These are phyloP conservation scores for Rhinichthys osculus DNA, from an alignment of 2,797 vertebrate genomes.

Conservation along the genomic window DNA sequence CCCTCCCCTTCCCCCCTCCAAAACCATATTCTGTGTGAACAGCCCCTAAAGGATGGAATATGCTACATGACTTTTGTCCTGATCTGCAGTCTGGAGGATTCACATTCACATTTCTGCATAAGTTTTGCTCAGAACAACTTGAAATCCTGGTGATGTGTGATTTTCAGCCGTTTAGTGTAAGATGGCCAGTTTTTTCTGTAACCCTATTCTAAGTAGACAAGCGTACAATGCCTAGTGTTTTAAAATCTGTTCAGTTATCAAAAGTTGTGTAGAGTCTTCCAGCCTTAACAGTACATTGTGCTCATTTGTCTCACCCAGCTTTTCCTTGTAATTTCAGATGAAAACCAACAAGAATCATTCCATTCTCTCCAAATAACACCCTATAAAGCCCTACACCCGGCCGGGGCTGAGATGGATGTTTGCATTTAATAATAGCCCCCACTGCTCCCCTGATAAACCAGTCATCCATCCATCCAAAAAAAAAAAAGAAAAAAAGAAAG, in stretches of 20 bases:
- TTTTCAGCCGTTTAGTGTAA: neutral
- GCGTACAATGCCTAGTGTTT: neutral
- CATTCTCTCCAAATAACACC: constrained; percentile 40
- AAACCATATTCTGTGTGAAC: no score
- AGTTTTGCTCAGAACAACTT: constrained; percentile 7
- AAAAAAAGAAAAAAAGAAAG: constrained; percentile 28
- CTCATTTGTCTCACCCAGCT: neutral
- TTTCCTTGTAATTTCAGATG: constrained; percentile 14
- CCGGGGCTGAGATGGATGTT: constrained; percentile 60
- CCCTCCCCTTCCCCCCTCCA: no score
- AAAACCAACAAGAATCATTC: constrained; percentile 34
- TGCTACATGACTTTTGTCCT: no score
- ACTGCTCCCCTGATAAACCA: constrained; percentile 62
- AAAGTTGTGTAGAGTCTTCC: neutral
- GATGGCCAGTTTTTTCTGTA: neutral
- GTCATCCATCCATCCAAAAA: constrained; percentile 53
- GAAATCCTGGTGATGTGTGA: neutral
- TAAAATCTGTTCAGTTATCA: neutral
- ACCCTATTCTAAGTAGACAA: neutral
- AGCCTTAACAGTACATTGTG: neutral
- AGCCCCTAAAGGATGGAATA: no score
- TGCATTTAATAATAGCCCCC: constrained; percentile 67
- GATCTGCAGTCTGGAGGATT: neutral
- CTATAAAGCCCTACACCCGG: constrained; percentile 34
- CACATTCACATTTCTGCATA: neutral